Base-by-base conservation (phyloP, 2,113 vertebrate species). In the Gymnarchus niloticus region DNA sequence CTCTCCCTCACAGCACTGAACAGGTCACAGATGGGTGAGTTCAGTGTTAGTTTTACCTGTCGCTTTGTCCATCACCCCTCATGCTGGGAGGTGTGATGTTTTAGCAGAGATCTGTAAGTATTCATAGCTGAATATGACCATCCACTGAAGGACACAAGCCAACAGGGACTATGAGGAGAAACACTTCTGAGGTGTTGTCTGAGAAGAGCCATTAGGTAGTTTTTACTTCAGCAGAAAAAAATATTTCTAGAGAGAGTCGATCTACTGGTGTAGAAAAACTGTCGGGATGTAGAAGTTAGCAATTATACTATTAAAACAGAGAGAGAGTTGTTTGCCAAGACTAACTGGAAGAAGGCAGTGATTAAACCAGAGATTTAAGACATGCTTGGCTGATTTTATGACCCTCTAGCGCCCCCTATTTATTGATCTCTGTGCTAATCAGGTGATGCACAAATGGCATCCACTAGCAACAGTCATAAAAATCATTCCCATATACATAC, bases 281-380 rank as follows among this genome's bases (percentile, higher is more conserved):
- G 33, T 17, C 65, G 41, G n/a, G 56, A 57, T 21, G 3, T 56
- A 57, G 56, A 57, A 56, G 3, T 56, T 1, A 2, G 21, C 21
- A 57, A 73, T 41, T 73, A 73, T 17, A 73, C 65, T 37, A 73
- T 73, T 73, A 73, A 73, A 73, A 41, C 65, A 73, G 65, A 73
- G 12, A 73, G 65, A 12, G 25, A 73, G 65, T 73, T 73, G 65
- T 41, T 73, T 41, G 33, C 65, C 65, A 73, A 73, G 65, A 73
- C 65, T 6, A 17, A 73, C 33, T 37, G 14, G 65, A 73, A 33
- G 12, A 37, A 33, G 61, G 37, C 28, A 69, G 28, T 69, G 61
- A 69, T 69, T 17, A 33, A 69, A 69, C 28, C 37, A 69, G 28
- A 37, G 28, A 37, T 6, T 33, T 25, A 33, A 69, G 61, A 25